These are phyloP conservation scores for Macaca nemestrina DNA, from an alignment of 2,113 vertebrate species.

Conservation along the genomic window DNA sequence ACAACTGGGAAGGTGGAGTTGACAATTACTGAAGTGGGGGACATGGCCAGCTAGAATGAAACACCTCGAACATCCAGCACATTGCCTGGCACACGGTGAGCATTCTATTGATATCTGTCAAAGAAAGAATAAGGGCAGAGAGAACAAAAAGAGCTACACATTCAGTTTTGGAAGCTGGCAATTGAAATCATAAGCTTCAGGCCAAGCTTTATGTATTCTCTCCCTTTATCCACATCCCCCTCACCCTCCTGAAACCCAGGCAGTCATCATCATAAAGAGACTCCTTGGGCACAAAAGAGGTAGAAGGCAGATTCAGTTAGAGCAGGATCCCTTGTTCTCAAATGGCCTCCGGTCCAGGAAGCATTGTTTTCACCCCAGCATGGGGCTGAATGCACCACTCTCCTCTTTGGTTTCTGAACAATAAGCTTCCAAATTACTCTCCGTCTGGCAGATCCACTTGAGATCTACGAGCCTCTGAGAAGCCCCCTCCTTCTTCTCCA, in stretches of 20 bases:
- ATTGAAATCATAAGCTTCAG: neutral
- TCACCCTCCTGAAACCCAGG: neutral
- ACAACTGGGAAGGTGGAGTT: neutral
- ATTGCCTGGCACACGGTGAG: neutral
- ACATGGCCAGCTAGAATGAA: neutral
- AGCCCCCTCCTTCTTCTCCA: neutral
- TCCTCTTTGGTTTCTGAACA: constrained; percentile 57
- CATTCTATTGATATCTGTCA: neutral
- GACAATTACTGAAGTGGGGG: neutral
- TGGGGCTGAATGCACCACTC: constrained; percentile 42
- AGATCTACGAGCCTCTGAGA: neutral
- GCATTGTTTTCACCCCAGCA: constrained; percentile 56
- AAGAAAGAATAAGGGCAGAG: neutral
- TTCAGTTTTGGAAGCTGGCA: neutral
- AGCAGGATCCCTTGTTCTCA: constrained; percentile 39
- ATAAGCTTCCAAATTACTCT: constrained; percentile 60
- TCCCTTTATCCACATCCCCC: neutral
- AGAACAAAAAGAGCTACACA: neutral
- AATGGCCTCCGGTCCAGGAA: neutral
- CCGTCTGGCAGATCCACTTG: neutral
- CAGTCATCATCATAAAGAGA: neutral
- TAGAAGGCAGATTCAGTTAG: constrained; percentile 55
- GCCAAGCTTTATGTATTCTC: neutral
- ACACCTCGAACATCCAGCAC: neutral
- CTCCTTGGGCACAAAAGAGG: constrained; percentile 30